Base-by-base conservation (phyloP, 64 coral and sea anemone genomes). In the Hydrozoanthus tunicans region DNA sequence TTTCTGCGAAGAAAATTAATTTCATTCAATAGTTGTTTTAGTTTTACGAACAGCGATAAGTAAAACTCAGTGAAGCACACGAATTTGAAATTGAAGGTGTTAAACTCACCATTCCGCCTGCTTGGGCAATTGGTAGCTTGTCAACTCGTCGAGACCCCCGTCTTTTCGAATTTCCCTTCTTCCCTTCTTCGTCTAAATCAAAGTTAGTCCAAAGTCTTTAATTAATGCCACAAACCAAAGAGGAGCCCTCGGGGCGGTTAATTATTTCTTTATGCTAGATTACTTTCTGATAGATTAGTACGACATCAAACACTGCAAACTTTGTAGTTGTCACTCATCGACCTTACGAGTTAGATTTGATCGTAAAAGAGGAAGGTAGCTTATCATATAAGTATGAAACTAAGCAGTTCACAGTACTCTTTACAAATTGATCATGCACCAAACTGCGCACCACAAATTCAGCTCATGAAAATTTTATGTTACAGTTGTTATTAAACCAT, bases 401-500 rank as follows among this genome's bases (percentile, higher is more conserved):
- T 43, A 43, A 43, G 32, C 32, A 23, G 80, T 6, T 9, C 59
- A 86, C 61, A 63, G 61, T 6, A 90, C 3, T 25, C 51, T 7
- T 80, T 58, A 90, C 43, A 58, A 79, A 84, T 82, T 60, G 23
- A 9, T 26, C 56, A 89, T 90, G 32, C 62, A 60, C 23, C 66
- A 13, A 32, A 53, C 54, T 80, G 53, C 11, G 60, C 54, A 89
- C 15, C n/a, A 73, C 66, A 81, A 95, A 94, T 25, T 83, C 17
- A 70, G 83, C 73, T 64, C 52, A 95, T 92, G 94, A 89, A 90
- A 90, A 25, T 77, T 95, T 68, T 52, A 95, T 95, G 9, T 6
- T 6, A 51, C 51, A 7, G 8, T 53, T 70, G 51, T 58, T 24
- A 60, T 62, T 11, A 56, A 55, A 10, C 25, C 11, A n/a, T 73